These are phyloP conservation scores for Noctilio leporinus DNA, from an alignment of 2,113 vertebrate genomes.

Conservation along the genomic window DNA sequence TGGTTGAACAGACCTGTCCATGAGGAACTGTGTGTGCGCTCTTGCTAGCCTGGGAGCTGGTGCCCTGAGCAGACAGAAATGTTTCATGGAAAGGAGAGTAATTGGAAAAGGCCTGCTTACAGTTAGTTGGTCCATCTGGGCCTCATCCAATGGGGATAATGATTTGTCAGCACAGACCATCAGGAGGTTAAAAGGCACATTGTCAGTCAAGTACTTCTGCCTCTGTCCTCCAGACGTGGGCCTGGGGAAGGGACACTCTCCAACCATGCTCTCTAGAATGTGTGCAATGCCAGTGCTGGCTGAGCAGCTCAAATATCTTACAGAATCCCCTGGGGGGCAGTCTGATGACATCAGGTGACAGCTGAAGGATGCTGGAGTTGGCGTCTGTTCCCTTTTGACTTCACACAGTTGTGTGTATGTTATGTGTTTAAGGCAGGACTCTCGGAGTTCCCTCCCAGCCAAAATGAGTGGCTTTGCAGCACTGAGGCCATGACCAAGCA, in stretches of 20 bases:
- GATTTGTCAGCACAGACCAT: neutral
- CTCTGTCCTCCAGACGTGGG: neutral
- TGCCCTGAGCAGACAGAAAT: slow-evolving; percentile 29
- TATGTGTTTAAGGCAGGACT: slow-evolving; percentile 26
- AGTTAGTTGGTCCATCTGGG: neutral
- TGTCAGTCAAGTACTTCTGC: neutral
- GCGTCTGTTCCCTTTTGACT: slow-evolving; percentile 32
- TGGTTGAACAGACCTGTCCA: slow-evolving; percentile 29
- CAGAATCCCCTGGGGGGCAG: slow-evolving; percentile 61
- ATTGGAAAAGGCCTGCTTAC: slow-evolving; percentile 18
- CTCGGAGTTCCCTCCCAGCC: slow-evolving; percentile 11
- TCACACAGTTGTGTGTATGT: neutral
- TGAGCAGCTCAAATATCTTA: slow-evolving; percentile 50
- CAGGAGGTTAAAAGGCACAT: neutral
- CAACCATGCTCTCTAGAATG: neutral
- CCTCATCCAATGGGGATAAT: neutral
- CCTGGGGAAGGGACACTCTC: neutral
- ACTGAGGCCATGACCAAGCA: neutral
- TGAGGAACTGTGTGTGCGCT: slow-evolving; percentile 39
- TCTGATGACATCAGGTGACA: slow-evolving; percentile 62
- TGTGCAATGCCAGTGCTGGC: neutral
- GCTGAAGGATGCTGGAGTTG: slow-evolving; percentile 47
- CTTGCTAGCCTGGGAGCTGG: slow-evolving; percentile 5
- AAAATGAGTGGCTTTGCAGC: slow-evolving; percentile 38
- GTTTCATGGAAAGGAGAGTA: slow-evolving; percentile 34